These are phyloP conservation scores for Aplochiton taeniatus DNA, from an alignment of 2,797 vertebrate genomes.

Conservation along the genomic window DNA sequence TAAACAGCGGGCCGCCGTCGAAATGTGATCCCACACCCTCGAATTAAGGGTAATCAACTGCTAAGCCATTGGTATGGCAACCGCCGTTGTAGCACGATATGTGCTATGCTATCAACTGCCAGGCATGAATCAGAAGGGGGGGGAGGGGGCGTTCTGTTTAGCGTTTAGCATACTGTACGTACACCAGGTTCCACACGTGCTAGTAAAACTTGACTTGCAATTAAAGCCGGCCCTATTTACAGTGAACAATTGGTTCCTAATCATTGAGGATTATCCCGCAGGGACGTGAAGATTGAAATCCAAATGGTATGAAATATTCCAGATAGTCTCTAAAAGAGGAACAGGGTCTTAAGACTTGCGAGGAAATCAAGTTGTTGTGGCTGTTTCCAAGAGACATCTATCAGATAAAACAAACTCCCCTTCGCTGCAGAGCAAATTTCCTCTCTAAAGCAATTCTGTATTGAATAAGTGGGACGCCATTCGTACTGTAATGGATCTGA, in stretches of 20 bases:
- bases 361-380: conserved; percentile 71
- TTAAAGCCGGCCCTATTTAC: no score
- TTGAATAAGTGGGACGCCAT: conserved; percentile 80
- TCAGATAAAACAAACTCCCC: conserved; percentile 73
- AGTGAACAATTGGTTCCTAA: no score
- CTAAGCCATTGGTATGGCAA: conserved; percentile 27
- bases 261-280: no score
- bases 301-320: no score
- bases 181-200: no score
- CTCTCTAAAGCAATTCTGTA: conserved; percentile 80
- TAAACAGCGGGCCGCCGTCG: conserved; percentile 54
- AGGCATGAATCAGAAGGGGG: no score
- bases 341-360: conserved; percentile 64
- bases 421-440: conserved; percentile 73
- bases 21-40: conserved; percentile 57
- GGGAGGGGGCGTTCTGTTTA: no score
- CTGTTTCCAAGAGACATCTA: conserved; percentile 75
- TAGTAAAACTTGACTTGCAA: no score
- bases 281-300: no score
- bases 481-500: conserved; percentile 79
- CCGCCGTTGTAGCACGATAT: conserved; percentile 21
- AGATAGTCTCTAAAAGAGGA: conserved; percentile 69
- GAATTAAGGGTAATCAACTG: conserved; percentile 64
- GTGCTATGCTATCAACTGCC: no score
- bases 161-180: no score